phyloP scores from a whole-genome alignment of 2,113 vertebrate species.

The Chaetorhynchus papuensis region DNA sequence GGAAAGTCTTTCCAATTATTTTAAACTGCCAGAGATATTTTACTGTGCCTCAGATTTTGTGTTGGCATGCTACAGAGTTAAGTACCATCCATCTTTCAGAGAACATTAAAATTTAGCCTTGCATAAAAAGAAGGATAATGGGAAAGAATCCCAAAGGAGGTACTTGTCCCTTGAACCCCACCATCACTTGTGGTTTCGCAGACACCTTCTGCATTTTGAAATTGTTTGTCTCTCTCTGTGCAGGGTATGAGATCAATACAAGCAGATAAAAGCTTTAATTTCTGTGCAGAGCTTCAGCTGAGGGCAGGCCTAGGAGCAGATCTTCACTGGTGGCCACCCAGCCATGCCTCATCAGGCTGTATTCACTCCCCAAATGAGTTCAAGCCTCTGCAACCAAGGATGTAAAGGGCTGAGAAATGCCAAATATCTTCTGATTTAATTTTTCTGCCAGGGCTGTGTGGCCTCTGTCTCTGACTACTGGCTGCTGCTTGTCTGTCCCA shows the following conservation, averaged over 20 bases:
- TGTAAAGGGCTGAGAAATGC: background rate
- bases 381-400: background rate
- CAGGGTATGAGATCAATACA: background rate
- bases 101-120: background rate
- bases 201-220: conserved; percentile 7
- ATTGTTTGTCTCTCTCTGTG: background rate
- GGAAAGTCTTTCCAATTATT: conserved; percentile 29
- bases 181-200: background rate
- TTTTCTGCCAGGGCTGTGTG: background rate
- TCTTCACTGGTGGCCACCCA: background rate
- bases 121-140: background rate
- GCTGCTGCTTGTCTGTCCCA: background rate
- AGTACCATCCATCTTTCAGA: background rate
- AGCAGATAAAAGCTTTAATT: background rate
- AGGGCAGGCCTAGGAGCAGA: background rate
- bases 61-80: background rate
- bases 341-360: accelerated
- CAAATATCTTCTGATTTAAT: background rate
- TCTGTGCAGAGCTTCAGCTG: background rate
- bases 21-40: background rate
- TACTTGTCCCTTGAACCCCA: background rate
- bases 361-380: background rate
- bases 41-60: conserved; percentile 31
- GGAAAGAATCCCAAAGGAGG: background rate
- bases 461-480: background rate